Percentiles rank a stretch among this genome's conserved stretches.
These are phyloP conservation scores for Henricia sp. DNA, from an alignment of 53 echinoderm and acorn worm species.

Conservation along the genomic window DNA sequence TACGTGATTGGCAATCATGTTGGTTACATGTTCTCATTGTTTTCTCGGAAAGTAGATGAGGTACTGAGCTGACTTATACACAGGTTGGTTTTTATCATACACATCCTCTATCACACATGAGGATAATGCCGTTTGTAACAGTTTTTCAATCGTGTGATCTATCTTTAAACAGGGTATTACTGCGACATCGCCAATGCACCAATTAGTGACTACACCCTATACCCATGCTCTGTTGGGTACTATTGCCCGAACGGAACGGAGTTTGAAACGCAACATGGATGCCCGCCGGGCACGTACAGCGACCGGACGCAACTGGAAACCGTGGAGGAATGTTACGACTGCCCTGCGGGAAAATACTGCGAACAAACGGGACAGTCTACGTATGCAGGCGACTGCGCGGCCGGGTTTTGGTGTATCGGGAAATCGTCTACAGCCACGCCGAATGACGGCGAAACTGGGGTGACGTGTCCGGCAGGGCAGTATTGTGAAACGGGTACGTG, in stretches of 20 bases:
- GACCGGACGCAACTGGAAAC: slow-evolving; percentile 67
- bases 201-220: slow-evolving; percentile 83
- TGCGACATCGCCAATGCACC: slow-evolving; percentile 90
- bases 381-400: slow-evolving; percentile 74
- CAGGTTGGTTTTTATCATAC: too few relatives aligned
- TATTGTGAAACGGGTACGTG: slow-evolving; percentile 81
- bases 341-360: slow-evolving; percentile 93
- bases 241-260: slow-evolving; percentile 95
- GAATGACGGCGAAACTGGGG: slow-evolving; percentile 78
- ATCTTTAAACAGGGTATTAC: slow-evolving; percentile 75
- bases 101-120: too few relatives aligned
- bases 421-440: slow-evolving; percentile 74
- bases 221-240: slow-evolving; percentile 80
- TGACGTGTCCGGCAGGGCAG: slow-evolving; percentile 76
- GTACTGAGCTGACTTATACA: too few relatives aligned
- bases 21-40: too few relatives aligned
- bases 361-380: slow-evolving; percentile 72
- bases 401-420: slow-evolving; percentile 92
- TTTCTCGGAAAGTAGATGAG: too few relatives aligned
- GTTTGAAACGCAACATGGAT: slow-evolving; percentile 81
- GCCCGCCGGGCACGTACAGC: slow-evolving; percentile 87
- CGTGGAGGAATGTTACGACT: slow-evolving; percentile 77
- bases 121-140: too few relatives aligned
- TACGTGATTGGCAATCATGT: too few relatives aligned
- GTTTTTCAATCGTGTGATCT: background rate